Base-by-base conservation (phyloP, 2,797 vertebrate genomes). In the Setipinna tenuifilis region DNA sequence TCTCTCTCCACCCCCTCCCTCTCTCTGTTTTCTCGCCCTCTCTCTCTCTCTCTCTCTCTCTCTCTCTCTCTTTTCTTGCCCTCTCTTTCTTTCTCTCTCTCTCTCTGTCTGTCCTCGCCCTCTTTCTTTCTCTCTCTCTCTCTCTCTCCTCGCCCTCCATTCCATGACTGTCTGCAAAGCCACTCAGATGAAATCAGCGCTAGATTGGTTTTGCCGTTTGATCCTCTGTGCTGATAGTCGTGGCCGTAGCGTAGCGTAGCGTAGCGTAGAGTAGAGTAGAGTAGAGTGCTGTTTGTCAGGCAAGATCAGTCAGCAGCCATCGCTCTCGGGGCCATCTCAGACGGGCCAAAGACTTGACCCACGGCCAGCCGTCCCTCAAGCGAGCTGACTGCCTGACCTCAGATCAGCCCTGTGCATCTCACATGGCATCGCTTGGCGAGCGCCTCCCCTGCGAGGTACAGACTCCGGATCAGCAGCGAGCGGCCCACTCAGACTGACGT, bases 151-250 rank as follows among this genome's bases (percentile, higher is more conserved):
- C 14, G 50, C 28, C 25, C 68, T 35, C 14, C 68, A 35, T 75
- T 75, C 31, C 68, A 35, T 35, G 68, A 75, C 68, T 75, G 1
- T 75, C 68, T 75, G 68, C 17, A 9, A 75, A 75, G 31, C 62
- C 28, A 75, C 68, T 75, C 31, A 75, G 68, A 75, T 75, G 68
- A 75, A 35, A 75, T 75, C 68, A 75, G 28, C 25, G 28, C 28
- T 23, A 75, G 68, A 75, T 75, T 75, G 68, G 28, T 35, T 35
- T 35, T 75, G 68, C 68, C 68, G 14, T 75, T 75, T 75, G 68
- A 75, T 75, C 68, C 16, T 35, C 25, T 35, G 31, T 75, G 31
- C 68, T 35, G 68, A 75, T 75, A 75, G 28, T 35, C 4, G 12
- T 4, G 6, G 68, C 12, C 68, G 6, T 35, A 35, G 12, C 10